Evolutionary conservation across 2,797 vertebrate genomes (phyloP).

Genomic region (Micropoecilia bifurca): DNA sequence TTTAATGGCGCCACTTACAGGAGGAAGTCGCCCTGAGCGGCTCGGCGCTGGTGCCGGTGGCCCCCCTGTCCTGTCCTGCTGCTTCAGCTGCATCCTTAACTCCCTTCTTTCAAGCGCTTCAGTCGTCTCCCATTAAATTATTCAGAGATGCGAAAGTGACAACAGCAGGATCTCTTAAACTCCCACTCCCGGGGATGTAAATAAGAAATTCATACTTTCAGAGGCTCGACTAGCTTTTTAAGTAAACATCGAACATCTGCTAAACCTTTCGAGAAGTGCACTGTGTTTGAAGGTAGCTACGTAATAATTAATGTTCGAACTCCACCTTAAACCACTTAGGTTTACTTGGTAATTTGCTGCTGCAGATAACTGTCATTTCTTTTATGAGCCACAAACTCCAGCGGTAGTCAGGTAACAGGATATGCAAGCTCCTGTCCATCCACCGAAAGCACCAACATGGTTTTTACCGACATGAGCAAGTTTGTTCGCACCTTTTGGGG

Average conservation of each 20-base stretch:
- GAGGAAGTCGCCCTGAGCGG: constrained; percentile 73
- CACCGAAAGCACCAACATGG: too few relatives aligned
- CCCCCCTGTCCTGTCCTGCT: constrained; percentile 66
- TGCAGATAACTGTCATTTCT: neutral
- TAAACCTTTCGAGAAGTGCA: constrained; percentile 24
- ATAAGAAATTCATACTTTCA: constrained; percentile 48
- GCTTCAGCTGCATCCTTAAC: constrained; percentile 61
- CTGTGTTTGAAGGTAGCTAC: constrained; percentile 15
- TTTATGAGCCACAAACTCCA: neutral
- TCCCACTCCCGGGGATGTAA: constrained; percentile 51
- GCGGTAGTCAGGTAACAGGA: neutral
- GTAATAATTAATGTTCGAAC: constrained; percentile 3
- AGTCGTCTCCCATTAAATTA: constrained; percentile 73
- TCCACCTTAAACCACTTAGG: constrained; percentile 4
- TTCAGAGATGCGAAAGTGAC: constrained; percentile 58
- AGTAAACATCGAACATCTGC: constrained; percentile 44
- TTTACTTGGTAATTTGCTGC: neutral
- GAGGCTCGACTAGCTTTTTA: constrained; percentile 36
- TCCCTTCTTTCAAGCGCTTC: constrained; percentile 57
- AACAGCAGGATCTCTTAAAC: constrained; percentile 55
- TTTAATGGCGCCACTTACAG: constrained; percentile 81
- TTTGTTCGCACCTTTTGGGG: too few relatives aligned
- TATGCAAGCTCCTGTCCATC: too few relatives aligned
- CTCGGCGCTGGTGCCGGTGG: constrained; percentile 57
- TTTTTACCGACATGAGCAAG: too few relatives aligned